Evolutionary conservation across 2,113 vertebrate species (phyloP).

Genomic region (Scytalopus superciliaris): DNA sequence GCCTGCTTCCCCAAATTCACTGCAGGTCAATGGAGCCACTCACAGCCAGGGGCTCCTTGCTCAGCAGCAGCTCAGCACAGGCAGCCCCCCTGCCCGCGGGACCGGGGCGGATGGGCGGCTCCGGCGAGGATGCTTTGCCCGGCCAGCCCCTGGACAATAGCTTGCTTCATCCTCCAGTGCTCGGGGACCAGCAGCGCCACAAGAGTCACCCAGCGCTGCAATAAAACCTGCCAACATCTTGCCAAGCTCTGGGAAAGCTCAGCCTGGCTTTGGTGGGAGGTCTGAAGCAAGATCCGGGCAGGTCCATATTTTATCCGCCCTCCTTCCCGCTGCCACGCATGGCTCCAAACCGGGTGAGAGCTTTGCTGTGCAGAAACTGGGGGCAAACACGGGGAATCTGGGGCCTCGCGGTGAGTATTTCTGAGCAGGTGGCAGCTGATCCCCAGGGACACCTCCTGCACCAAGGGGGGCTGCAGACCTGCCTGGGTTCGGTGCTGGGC

Average conservation of each 20-base stretch:
- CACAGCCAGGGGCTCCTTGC: neutral
- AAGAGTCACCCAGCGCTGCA: neutral
- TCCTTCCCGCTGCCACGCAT: accelerated
- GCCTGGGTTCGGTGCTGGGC: neutral
- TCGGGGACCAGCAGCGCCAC: neutral
- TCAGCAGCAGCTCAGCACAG: neutral
- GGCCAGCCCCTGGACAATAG: conserved; percentile 45
- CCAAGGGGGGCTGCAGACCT: neutral
- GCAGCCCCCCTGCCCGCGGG: neutral
- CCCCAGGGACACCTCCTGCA: neutral
- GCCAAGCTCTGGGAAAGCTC: conserved; percentile 26
- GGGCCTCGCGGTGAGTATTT: accelerated
- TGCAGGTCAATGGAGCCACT: conserved; percentile 24
- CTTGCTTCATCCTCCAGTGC: neutral
- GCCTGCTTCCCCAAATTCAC: neutral
- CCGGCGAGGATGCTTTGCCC: neutral
- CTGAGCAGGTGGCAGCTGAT: neutral
- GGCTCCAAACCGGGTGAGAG: accelerated
- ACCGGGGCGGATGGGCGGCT: conserved; percentile 41
- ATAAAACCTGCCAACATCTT: neutral
- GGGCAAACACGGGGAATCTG: neutral
- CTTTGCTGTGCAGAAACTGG: accelerated
- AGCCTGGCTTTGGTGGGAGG: conserved; percentile 1
- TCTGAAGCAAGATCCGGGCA: neutral
- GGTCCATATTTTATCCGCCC: neutral